Base-by-base conservation (phyloP, 2,888 invertebrate genomes). In the Melinaea menophilus region DNA sequence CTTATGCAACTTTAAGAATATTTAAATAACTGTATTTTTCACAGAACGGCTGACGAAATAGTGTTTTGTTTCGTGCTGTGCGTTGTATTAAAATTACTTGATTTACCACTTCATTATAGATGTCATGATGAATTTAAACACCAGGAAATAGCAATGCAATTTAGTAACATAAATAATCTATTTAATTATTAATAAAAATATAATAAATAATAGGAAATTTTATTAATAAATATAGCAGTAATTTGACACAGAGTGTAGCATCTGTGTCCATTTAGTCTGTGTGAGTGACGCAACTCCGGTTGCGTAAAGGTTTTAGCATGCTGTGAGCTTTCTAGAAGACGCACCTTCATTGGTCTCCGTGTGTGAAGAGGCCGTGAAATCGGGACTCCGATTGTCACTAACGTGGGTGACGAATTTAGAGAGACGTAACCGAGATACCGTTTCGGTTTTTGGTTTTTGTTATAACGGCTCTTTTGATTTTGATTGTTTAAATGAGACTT, bases 271-370 rank as follows among this genome's bases (percentile, higher is more conserved):
- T 5, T 51, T 31, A 31, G 51, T 31, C 31, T 51, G 51, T 51
- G 31, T n/a, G 9, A 9, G 7, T 85, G 82, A 84, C 71, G 86
- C 81, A 88, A 89, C 75, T 63, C 69, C 59, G 68, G 76, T 89
- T 90, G 85, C 87, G 88, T 84, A 88, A 83, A 76, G 76, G 82
- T 82, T 84, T 88, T 88, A 87, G 85, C 88, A 89, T 89, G 85
- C 88, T 77, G 82, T 73, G 74, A 87, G 88, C 88, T 89, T 88
- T 89, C 88, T 85, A 77, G 77, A 71, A 73, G 80, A 79, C 79
- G 85, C 84, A 85, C 86, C 87, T 85, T 84, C 69, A 66, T 84
- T 74, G 71, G 69, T 71, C 67, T 54, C 46, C 67, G 63, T 65
- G 56, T 51, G 61, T 61, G 64, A 63, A 64, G 62, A 72, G 79